phyloP scores from a whole-genome alignment of 2,113 vertebrate species.

The Phocoena sinus region DNA sequence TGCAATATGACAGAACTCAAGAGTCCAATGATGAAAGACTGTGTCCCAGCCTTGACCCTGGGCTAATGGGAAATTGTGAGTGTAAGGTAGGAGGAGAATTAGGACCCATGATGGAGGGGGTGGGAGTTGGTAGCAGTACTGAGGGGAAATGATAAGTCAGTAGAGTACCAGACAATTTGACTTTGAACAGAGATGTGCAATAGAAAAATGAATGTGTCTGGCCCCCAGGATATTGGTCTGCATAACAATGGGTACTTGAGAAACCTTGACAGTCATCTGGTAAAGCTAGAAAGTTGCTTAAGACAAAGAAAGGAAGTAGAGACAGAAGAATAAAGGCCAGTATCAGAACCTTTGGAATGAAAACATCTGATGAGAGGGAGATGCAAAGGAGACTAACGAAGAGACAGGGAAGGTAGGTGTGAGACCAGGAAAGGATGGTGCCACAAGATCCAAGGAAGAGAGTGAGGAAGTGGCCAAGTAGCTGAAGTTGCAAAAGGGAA shows the following conservation, averaged over 20 bases:
- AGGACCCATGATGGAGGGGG: neutral
- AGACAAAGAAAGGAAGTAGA: neutral
- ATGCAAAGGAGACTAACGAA: neutral
- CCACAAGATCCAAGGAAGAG: neutral
- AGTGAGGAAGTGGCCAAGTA: neutral
- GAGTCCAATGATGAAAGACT: neutral
- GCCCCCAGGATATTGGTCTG: too few relatives aligned
- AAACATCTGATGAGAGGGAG: neutral
- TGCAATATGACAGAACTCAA: accelerated
- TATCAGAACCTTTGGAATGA: neutral
- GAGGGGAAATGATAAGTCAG: neutral
- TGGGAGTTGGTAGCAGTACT: accelerated
- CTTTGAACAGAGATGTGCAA: neutral
- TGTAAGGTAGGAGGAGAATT: neutral
- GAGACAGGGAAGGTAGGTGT: neutral
- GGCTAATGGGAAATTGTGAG: neutral
- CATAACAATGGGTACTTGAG: neutral
- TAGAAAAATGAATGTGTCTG: neutral
- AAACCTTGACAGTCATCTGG: neutral
- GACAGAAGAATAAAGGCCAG: neutral
- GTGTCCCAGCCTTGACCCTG: neutral
- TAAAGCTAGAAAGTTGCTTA: neutral
- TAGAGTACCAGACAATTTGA: neutral
- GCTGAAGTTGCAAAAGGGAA: too few relatives aligned
- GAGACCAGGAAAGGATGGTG: accelerated